Percentiles rank a stretch among this genome's conserved stretches.
These are phyloP conservation scores for Drosophila orosa DNA, from an alignment of 1,140 invertebrate genomes.

Conservation along the genomic window DNA sequence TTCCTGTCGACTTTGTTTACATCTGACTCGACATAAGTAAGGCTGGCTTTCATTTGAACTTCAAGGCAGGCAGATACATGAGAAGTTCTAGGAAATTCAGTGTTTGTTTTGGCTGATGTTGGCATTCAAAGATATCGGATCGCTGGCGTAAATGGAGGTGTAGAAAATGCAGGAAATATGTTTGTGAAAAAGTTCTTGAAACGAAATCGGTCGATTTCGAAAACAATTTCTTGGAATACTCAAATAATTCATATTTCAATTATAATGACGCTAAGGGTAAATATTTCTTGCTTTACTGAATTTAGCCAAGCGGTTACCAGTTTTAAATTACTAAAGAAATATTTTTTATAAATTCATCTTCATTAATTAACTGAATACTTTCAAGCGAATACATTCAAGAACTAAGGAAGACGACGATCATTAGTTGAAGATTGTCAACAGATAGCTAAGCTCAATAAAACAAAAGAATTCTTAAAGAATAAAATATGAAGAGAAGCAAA, in stretches of 20 bases:
- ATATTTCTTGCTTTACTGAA: neutral
- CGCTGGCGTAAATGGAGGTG: constrained; percentile 6
- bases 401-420: neutral
- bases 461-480: neutral
- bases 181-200: constrained; percentile 4
- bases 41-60: constrained; percentile 16
- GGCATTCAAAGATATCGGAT: constrained; percentile 30
- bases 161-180: neutral
- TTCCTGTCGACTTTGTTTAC: constrained; percentile 25
- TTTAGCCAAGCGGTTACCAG: neutral
- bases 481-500: too few species aligned
- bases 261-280: neutral
- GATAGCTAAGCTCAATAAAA: neutral
- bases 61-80: constrained; percentile 9
- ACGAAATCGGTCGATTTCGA: neutral
- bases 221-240: neutral
- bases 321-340: neutral
- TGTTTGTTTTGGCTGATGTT: constrained; percentile 44
- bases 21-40: constrained; percentile 28
- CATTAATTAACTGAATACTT: neutral
- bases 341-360: neutral
- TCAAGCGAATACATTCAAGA: neutral
- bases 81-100: constrained; percentile 33
- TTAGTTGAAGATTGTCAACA: neutral
- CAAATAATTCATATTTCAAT: too few species aligned